These are phyloP conservation scores for Lycaon pictus DNA, from an alignment of 2,113 vertebrate species.

Conservation along the genomic window DNA sequence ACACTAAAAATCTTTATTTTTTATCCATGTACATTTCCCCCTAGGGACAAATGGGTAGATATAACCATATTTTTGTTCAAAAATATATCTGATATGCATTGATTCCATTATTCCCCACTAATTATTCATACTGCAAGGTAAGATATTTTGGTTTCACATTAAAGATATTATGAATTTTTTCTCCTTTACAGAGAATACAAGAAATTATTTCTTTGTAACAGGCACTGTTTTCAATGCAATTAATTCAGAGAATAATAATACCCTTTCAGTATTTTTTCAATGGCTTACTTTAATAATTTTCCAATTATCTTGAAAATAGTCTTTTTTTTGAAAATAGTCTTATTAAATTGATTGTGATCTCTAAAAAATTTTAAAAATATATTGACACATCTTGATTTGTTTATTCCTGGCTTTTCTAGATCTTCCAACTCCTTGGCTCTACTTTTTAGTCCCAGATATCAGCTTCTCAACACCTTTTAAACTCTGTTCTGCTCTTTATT, in stretches of 20 bases:
- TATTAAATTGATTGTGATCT: neutral
- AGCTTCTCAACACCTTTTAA: neutral
- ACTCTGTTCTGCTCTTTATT: neutral
- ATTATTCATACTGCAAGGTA: neutral
- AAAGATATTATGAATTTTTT: neutral
- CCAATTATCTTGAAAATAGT: neutral
- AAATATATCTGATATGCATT: neutral
- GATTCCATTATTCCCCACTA: neutral
- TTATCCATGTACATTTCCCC: neutral
- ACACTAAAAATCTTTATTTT: neutral
- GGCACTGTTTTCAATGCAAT: neutral
- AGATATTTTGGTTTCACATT: neutral
- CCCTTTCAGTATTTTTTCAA: neutral
- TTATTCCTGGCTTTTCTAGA: neutral
- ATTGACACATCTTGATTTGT: neutral
- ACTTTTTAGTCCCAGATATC: neutral
- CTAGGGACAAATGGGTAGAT: neutral
- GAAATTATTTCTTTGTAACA: neutral
- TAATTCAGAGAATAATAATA: neutral
- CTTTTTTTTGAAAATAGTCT: neutral
- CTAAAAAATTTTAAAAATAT: conserved; percentile 4
- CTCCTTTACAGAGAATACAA: neutral
- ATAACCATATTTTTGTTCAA: neutral
- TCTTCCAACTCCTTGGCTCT: neutral
- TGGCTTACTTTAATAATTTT: neutral